A percentile compares a stretch with the other conserved stretches of the same genome.
Evolutionary conservation across 2,888 invertebrate species (phyloP).

Genomic region (Eilema sororculum): DNA sequence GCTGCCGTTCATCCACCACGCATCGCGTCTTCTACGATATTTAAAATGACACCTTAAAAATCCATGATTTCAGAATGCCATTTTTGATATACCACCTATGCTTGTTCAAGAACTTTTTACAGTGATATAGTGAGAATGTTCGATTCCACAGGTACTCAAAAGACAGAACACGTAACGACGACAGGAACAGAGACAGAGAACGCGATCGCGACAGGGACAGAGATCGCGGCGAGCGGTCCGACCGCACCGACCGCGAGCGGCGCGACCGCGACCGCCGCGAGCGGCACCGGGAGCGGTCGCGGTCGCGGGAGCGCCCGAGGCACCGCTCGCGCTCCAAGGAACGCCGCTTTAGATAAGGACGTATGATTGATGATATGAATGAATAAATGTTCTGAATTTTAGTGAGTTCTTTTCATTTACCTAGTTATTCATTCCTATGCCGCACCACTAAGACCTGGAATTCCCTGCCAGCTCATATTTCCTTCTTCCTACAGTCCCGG

Average conservation of each 20-base stretch:
- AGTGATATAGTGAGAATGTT: constrained; percentile 1
- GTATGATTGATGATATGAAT: constrained; percentile 61
- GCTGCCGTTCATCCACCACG: no score
- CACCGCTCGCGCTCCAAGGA: constrained; percentile 76
- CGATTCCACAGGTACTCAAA: constrained; percentile 75
- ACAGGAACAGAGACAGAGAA: constrained; percentile 66
- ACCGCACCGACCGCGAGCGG: constrained; percentile 48
- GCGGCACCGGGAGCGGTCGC: constrained; percentile 63
- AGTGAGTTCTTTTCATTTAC: constrained; percentile 23
- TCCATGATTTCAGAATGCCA: background rate
- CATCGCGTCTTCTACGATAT: no score
- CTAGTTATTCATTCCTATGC: no score
- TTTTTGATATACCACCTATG: background rate
- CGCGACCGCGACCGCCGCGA: constrained; percentile 53
- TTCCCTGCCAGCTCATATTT: no score
- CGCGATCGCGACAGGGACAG: constrained; percentile 70
- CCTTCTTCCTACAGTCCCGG: no score
- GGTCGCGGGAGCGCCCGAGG: constrained; percentile 66
- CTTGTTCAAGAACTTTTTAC: background rate
- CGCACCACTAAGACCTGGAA: no score
- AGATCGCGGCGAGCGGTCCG: constrained; percentile 61
- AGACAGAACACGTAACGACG: constrained; percentile 78
- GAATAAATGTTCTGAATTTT: constrained; percentile 64
- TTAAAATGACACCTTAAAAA: no score
- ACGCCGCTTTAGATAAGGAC: constrained; percentile 77